Base-by-base conservation (phyloP, 2,797 vertebrate genomes). In the Acanthis flammea region DNA sequence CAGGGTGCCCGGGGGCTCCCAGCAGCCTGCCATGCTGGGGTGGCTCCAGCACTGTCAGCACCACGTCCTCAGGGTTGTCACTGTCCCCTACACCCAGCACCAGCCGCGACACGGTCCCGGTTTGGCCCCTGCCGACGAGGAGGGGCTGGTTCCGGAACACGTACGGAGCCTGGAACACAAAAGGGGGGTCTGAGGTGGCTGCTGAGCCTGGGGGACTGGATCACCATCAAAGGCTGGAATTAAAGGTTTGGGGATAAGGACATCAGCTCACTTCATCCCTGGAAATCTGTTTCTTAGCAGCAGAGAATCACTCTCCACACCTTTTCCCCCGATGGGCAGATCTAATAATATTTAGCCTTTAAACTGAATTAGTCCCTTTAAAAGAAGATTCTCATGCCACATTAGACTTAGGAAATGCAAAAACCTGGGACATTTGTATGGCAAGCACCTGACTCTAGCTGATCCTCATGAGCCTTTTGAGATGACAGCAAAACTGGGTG, bases 61-160 rank as follows among this genome's bases (percentile, higher is more conserved):
- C 96, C 37, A 99, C 98, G 0, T 99, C 99, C 28, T 98, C 97
- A 1, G 98, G 97, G 42, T 99, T 99, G 98, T 99, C 99, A 0
- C 97, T 94, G 92, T 99, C 99, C 30, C 98, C 97, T 41, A 99
- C 96, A 27, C 98, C 98, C 27, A 99, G 98, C 58, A 98, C 82
- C 7, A 96, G 97, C 41, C 97, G 98, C 18, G 98, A 98, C 63
- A 99, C 57, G 6, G 97, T 63, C 28, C 84, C 51, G 1, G 22
- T 78, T 30, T 98, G 97, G 3, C 98, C 98, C 62, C 93, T 95
- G 79, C 76, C 95, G 37, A 99, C 96, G 1, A 76, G 62, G 42
- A 99, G 93, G 19, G 96, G 96, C 77, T 98, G 95, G 1, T 99
- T 98, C 84, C 97, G 97, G 67, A 98, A 84, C 30, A 99, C 97